Evolutionary conservation across 1,140 invertebrate genomes (phyloP).

Genomic region (Penaeus vannamei): DNA sequence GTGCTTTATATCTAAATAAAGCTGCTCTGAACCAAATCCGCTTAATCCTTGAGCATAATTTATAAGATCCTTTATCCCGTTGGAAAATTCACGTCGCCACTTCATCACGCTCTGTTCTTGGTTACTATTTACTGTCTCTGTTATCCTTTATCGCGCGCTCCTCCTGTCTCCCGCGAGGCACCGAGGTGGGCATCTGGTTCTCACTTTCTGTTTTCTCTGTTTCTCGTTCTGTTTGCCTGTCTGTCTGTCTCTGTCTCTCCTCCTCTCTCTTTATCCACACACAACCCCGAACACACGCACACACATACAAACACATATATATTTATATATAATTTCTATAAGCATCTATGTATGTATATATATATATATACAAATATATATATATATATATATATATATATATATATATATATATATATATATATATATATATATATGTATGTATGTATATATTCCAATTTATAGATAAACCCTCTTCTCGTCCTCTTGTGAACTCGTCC

Average conservation of each 20-base stretch:
- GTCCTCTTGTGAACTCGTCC: not conserved
- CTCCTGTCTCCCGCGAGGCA: not conserved
- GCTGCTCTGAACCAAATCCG: no score
- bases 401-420: slow-evolving; percentile 19
- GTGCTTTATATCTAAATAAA: no score
- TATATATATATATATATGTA: slow-evolving; percentile 42
- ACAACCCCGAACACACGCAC: not conserved
- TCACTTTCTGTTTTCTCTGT: not conserved
- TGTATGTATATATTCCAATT: slow-evolving; percentile 33
- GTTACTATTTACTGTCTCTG: no score
- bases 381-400: not conserved
- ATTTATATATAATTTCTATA: not conserved
- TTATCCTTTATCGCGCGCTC: not conserved
- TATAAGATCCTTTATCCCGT: no score
- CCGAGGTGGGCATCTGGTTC: no score
- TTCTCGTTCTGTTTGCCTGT: not conserved
- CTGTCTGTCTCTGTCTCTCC: slow-evolving; percentile 26
- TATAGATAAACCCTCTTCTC: slow-evolving; percentile 17
- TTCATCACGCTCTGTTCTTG: no score
- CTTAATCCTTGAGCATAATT: no score
- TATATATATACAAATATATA: slow-evolving; percentile 3
- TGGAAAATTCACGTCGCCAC: no score
- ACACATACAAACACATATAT: not conserved
- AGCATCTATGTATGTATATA: slow-evolving; percentile 26
- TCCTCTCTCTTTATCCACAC: not conserved